phyloP scores from a whole-genome alignment of 2,888 invertebrate genomes.

The Palloptera scutellata region DNA sequence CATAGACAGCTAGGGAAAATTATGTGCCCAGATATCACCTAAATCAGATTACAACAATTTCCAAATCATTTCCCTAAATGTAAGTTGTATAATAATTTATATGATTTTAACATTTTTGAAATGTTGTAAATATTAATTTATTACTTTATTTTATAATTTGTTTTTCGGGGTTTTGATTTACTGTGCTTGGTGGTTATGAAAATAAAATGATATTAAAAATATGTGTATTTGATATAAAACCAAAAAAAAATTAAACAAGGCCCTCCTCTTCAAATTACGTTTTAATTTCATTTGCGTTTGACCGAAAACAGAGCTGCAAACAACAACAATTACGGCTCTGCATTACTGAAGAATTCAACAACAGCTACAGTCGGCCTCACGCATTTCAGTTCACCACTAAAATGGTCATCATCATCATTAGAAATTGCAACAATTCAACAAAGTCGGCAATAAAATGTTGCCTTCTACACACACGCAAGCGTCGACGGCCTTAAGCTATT shows the following conservation, averaged over 20 bases:
- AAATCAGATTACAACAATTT: too few relatives aligned
- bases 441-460: constrained; percentile 6
- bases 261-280: constrained; percentile 18
- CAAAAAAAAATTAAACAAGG: neutral
- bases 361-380: constrained; percentile 16
- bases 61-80: too few relatives aligned
- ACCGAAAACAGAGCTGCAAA: neutral
- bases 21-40: too few relatives aligned
- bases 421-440: constrained; percentile 33
- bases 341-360: neutral
- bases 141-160: too few relatives aligned
- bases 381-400: constrained; percentile 17
- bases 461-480: constrained; percentile 9
- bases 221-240: too few relatives aligned
- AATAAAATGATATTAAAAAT: too few relatives aligned
- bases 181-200: too few relatives aligned
- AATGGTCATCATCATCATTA: constrained; percentile 40
- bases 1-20: too few relatives aligned
- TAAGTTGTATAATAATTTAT: too few relatives aligned
- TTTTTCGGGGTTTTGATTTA: too few relatives aligned
- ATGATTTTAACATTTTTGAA: too few relatives aligned
- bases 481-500: constrained; percentile 34
- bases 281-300: constrained; percentile 28
- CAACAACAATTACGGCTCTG: neutral
- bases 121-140: too few relatives aligned